Conservation (phyloP, 2,113 vertebrate species). For the Syngnathus scovelli region DNA sequence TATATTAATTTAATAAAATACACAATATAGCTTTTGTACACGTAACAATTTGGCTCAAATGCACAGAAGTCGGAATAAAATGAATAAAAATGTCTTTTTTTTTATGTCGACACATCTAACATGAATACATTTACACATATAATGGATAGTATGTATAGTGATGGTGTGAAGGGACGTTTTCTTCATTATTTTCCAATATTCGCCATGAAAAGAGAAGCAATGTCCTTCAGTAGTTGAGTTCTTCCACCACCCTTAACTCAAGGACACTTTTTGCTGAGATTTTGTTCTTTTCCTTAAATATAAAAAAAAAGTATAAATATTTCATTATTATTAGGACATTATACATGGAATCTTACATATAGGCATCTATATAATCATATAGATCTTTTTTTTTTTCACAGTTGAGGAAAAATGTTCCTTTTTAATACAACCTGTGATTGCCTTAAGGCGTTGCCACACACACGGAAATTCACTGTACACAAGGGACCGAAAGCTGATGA, state of each 20-base stretch:
- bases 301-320: conserved; percentile 75
- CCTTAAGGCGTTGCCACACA: conserved; percentile 66
- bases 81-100: conserved; percentile 96
- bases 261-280: conserved; percentile 60
- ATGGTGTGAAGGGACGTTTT: conserved; percentile 87
- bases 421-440: conserved; percentile 74
- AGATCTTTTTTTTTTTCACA: conserved; percentile 74
- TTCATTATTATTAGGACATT: conserved; percentile 75
- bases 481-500: conserved; percentile 71
- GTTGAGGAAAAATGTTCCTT: conserved; percentile 76
- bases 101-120: conserved; percentile 99
- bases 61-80: conserved; percentile 99
- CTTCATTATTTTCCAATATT: conserved; percentile 64
- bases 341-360: conserved; percentile 75
- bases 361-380: conserved; percentile 70
- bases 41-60: conserved; percentile 99
- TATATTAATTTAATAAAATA: conserved; percentile 99
- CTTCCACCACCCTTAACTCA: conserved; percentile 45
- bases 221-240: conserved; percentile 78
- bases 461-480: conserved; percentile 71
- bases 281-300: conserved; percentile 51
- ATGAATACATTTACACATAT: conserved; percentile 98
- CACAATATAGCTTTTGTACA: conserved; percentile 99
- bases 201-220: conserved; percentile 80
- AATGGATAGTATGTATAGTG: conserved; percentile 89